Conservation (phyloP, 1,140 invertebrate species). For the Apis cerana region DNA sequence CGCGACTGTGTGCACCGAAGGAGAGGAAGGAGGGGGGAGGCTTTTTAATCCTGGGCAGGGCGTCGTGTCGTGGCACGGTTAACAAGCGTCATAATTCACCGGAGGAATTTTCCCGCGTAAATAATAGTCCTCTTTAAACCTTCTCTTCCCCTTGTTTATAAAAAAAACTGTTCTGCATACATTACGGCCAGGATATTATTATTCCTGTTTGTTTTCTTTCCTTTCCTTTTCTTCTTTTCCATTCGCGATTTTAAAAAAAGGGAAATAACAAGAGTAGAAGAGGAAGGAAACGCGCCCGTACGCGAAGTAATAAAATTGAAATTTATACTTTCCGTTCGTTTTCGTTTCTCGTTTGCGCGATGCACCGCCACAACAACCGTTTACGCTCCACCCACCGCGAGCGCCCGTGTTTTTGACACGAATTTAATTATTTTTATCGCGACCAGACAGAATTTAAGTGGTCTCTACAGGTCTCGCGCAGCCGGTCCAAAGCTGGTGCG, state of each 20-base stretch:
- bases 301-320: constrained; percentile 21
- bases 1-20: neutral
- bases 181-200: constrained; percentile 30
- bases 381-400: neutral
- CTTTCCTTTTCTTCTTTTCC: no score
- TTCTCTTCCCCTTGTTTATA: constrained; percentile 40
- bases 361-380: neutral
- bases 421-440: constrained; percentile 12
- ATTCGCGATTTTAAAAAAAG: no score
- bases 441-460: constrained; percentile 1
- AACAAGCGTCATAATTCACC: constrained; percentile 40
- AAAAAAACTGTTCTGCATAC: constrained; percentile 32
- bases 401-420: constrained; percentile 1
- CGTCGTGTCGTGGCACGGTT: constrained; percentile 26
- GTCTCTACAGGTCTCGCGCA: neutral
- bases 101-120: constrained; percentile 38
- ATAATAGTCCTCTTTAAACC: constrained; percentile 44
- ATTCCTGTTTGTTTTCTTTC: neutral
- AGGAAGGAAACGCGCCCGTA: neutral
- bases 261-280: neutral
- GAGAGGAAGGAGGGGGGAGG: no score
- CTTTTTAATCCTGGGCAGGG: constrained; percentile 21
- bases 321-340: constrained; percentile 33
- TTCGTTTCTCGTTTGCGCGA: neutral
- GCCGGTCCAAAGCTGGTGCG: neutral